These are phyloP conservation scores for Probosciger aterrimus DNA, from an alignment of 2,113 vertebrate species.

Conservation along the genomic window DNA sequence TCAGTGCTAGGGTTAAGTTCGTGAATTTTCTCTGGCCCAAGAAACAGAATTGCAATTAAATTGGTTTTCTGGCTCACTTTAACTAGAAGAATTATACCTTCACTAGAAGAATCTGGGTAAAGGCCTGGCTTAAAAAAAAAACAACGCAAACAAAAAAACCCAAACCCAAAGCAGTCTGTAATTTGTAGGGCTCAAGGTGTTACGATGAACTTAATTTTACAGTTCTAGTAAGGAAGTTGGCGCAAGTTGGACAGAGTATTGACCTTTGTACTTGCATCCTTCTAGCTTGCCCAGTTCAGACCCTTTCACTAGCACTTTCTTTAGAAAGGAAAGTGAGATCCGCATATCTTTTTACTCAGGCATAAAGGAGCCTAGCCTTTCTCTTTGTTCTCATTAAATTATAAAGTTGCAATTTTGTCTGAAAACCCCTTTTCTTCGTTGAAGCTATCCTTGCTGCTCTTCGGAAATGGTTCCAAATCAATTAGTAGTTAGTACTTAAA, in stretches of 20 bases:
- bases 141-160: background rate
- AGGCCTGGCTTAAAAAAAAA: background rate
- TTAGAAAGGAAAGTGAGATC: background rate
- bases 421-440: background rate
- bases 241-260: background rate
- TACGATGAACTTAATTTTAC: background rate
- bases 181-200: background rate
- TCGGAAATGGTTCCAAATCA: background rate
- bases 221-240: background rate
- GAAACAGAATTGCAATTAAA: background rate
- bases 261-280: background rate
- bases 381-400: background rate
- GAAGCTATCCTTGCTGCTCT: background rate
- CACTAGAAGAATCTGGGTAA: background rate
- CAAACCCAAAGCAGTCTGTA: background rate
- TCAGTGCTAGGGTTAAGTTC: background rate
- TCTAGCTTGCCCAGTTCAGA: background rate
- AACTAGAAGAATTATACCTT: background rate
- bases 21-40: background rate
- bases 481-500: background rate
- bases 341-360: background rate
- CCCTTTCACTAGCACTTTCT: background rate
- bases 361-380: background rate
- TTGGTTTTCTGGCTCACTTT: background rate
- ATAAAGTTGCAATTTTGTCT: background rate